phyloP scores from a whole-genome alignment of 2,888 invertebrate species.

The Mycogona germanica region DNA sequence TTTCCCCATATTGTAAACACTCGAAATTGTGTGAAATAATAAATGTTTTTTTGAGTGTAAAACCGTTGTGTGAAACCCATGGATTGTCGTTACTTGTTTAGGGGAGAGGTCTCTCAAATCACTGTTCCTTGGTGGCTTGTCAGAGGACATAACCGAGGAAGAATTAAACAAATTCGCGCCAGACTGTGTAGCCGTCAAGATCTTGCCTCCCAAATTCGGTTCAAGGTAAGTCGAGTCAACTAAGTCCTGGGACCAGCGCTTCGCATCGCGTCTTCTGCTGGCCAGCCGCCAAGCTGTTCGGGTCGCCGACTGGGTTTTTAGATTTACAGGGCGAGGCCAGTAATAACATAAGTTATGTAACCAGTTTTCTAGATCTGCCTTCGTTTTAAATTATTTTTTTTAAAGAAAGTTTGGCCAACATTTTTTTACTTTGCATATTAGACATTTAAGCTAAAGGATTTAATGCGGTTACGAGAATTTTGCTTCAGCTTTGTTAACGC shows the following conservation, averaged over 20 bases:
- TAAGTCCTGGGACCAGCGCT: background rate
- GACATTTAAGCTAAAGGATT: too few species aligned
- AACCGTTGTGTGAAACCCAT: background rate
- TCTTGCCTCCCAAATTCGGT: background rate
- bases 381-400: too few species aligned
- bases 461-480: too few species aligned
- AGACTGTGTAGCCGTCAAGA: slow-evolving; percentile 12
- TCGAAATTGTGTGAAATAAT: slow-evolving; percentile 8
- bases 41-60: slow-evolving; percentile 11
- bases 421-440: too few species aligned
- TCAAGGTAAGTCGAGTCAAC: slow-evolving; percentile 4
- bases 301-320: too few species aligned
- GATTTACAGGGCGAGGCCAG: too few species aligned
- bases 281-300: too few species aligned
- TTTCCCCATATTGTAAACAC: slow-evolving; percentile 11
- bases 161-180: slow-evolving; percentile 7
- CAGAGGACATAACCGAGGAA: slow-evolving; percentile 12
- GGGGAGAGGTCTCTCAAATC: slow-evolving; percentile 13
- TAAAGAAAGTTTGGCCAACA: too few species aligned
- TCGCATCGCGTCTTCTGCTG: background rate
- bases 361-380: too few species aligned
- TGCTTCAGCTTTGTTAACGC: too few species aligned
- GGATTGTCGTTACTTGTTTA: slow-evolving; percentile 13
- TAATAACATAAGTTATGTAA: too few species aligned
- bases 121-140: slow-evolving; percentile 9